phyloP scores from a whole-genome alignment of 1,140 invertebrate genomes.

The Asobara japonica region DNA sequence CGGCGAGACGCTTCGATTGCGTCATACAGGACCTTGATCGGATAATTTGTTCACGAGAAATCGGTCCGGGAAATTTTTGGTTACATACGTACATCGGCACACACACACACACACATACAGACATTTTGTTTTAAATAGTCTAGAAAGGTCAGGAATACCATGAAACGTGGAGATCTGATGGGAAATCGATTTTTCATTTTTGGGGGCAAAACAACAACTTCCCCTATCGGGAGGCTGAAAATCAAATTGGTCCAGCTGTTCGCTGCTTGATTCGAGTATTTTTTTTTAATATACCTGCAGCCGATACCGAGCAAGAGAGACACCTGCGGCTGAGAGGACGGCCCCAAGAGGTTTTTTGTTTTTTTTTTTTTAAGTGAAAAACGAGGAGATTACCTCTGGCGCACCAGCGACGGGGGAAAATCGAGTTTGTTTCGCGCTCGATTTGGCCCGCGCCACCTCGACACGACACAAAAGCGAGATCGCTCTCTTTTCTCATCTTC shows the following conservation, averaged over 20 bases:
- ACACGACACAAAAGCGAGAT: not conserved
- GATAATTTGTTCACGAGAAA: too few species aligned
- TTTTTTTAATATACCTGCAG: not conserved
- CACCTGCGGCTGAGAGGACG: not conserved
- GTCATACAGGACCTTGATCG: too few species aligned
- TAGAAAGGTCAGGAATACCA: too few species aligned
- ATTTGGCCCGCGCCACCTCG: slow-evolving; percentile 23
- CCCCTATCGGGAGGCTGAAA: not conserved
- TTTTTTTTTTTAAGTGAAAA: not conserved
- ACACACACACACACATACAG: too few species aligned
- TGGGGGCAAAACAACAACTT: not conserved
- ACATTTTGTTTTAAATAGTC: too few species aligned
- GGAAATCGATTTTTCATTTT: too few species aligned
- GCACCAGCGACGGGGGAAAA: slow-evolving; percentile 11
- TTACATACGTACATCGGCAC: too few species aligned
- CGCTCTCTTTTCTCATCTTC: slow-evolving; percentile 7
- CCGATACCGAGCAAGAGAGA: not conserved
- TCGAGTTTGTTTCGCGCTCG: slow-evolving; percentile 35
- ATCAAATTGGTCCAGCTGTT: too few species aligned
- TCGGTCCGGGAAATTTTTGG: too few species aligned
- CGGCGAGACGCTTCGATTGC: too few species aligned
- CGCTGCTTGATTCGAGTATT: not conserved
- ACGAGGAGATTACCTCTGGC: not conserved
- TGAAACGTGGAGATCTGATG: too few species aligned
- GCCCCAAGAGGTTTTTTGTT: too few species aligned